A percentile compares a stretch with the other conserved stretches of the same genome.
Evolutionary conservation across 1,140 invertebrate species (phyloP).

Genomic region (Scylla paramamosain): DNA sequence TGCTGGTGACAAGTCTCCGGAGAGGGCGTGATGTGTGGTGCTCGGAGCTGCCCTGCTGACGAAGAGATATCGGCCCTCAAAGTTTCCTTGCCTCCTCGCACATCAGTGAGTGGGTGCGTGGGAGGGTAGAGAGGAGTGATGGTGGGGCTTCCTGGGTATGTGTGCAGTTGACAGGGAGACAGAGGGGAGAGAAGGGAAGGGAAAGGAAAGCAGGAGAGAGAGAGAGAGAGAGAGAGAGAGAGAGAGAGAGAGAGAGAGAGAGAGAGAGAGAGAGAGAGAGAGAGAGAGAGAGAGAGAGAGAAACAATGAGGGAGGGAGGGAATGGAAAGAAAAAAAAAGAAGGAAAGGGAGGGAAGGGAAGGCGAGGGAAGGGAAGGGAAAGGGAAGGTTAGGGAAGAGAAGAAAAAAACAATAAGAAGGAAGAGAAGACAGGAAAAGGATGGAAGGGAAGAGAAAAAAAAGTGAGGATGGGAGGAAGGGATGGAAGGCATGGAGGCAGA

Average conservation of each 20-base stretch:
- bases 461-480: neutral
- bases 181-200: no score
- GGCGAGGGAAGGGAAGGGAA: neutral
- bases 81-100: no score
- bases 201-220: neutral
- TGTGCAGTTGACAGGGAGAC: no score
- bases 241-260: constrained; percentile 33
- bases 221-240: no score
- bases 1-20: no score
- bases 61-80: no score
- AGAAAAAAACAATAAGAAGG: neutral
- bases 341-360: neutral
- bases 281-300: neutral
- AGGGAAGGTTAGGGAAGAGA: neutral
- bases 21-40: no score
- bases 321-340: neutral
- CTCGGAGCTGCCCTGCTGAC: no score
- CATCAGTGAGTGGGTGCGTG: no score
- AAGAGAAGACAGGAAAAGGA: no score
- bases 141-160: no score
- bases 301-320: neutral
- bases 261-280: neutral
- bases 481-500: neutral
- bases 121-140: no score
- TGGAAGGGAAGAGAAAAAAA: neutral